phyloP scores from a whole-genome alignment of 2,113 vertebrate genomes.

The Pitta sordida region DNA sequence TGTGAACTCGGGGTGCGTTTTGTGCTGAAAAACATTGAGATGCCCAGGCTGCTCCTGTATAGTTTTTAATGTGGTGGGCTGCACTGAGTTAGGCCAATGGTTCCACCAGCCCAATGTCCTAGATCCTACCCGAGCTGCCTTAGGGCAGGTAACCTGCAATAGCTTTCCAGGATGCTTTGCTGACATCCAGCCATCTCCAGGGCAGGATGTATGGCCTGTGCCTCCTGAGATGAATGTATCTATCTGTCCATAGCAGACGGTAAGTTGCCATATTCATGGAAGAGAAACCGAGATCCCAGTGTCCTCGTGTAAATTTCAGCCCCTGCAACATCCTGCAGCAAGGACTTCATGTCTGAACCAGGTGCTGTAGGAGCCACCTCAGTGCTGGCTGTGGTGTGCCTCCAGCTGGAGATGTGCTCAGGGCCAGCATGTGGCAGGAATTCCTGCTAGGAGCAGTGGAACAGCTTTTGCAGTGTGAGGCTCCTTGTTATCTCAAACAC shows the following conservation, averaged over 20 bases:
- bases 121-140: background rate
- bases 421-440: background rate
- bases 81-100: background rate
- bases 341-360: background rate
- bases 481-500: background rate
- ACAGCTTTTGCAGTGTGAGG: background rate
- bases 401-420: background rate
- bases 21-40: background rate
- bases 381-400: background rate
- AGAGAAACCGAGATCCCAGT: background rate
- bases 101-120: background rate
- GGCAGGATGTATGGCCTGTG: background rate
- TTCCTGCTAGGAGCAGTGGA: background rate
- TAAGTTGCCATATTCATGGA: background rate
- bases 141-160: background rate
- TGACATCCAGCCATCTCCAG: background rate
- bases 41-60: background rate
- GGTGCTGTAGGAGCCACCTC: background rate
- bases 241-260: background rate
- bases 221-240: background rate
- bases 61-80: rapidly evolving
- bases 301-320: background rate
- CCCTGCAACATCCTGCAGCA: background rate
- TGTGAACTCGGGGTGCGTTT: background rate
- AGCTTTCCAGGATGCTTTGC: background rate